Conservation (phyloP, 2,888 invertebrate genomes). For the Dolichopus griseipennis region DNA sequence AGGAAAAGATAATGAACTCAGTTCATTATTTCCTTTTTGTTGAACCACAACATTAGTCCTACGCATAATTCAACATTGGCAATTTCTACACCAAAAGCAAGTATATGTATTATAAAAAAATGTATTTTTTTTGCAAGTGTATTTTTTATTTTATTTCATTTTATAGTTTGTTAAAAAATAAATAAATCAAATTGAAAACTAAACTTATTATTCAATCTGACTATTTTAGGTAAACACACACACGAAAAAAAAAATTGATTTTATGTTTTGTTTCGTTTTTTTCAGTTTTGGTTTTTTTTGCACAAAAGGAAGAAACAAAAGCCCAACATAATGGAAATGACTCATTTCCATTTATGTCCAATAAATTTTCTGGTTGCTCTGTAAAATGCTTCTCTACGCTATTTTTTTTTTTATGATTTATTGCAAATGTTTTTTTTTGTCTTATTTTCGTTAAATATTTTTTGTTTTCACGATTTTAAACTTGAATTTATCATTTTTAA, state of each 20-base stretch:
- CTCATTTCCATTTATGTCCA: constrained; percentile 1
- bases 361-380: not conserved
- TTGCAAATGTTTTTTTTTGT: not conserved
- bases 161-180: not conserved
- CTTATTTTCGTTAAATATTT: not conserved
- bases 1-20: too few species aligned
- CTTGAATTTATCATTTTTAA: not conserved
- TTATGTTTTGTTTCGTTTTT: not conserved
- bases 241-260: not conserved
- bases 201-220: constrained; percentile 1
- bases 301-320: not conserved
- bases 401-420: not conserved
- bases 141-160: not conserved
- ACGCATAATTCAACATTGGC: too few species aligned
- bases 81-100: too few species aligned
- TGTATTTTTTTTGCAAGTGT: not conserved
- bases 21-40: too few species aligned
- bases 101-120: too few species aligned
- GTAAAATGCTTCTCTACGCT: not conserved
- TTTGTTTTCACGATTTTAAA: not conserved
- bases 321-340: not conserved
- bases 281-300: not conserved
- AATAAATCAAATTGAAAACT: not conserved
- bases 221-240: not conserved
- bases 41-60: too few species aligned